phyloP scores from a whole-genome alignment of 2,888 invertebrate species.

The Agriotes lineatus region DNA sequence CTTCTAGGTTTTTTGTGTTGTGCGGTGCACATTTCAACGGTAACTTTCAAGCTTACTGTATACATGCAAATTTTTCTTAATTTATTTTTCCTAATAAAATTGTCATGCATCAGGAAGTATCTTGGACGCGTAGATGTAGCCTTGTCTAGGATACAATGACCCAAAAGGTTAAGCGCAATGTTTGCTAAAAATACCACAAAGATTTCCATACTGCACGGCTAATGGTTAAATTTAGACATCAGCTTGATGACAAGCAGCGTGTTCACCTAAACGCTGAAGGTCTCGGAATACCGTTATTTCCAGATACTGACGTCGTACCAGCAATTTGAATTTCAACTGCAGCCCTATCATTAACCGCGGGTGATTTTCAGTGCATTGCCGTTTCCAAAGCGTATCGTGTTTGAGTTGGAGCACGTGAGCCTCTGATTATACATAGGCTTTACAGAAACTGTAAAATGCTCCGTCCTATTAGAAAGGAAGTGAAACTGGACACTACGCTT shows the following conservation, averaged over 20 bases:
- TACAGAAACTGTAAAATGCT: slow-evolving; percentile 17
- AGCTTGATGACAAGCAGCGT: slow-evolving; percentile 1
- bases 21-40: too few relatives aligned
- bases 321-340: slow-evolving; percentile 39
- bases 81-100: too few relatives aligned
- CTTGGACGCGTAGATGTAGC: too few relatives aligned
- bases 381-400: slow-evolving; percentile 39
- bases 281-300: slow-evolving; percentile 31
- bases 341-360: slow-evolving; percentile 38
- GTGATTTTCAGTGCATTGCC: slow-evolving; percentile 42
- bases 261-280: slow-evolving; percentile 16
- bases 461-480: slow-evolving; percentile 13
- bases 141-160: slow-evolving; percentile 4
- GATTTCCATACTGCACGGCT: background rate
- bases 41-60: too few relatives aligned
- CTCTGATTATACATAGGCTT: slow-evolving; percentile 18
- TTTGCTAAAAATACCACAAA: background rate
- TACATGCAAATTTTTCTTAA: too few relatives aligned
- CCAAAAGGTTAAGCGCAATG: background rate
- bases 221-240: slow-evolving; percentile 14
- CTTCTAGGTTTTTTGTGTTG: too few relatives aligned
- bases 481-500: slow-evolving; percentile 24
- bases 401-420: slow-evolving; percentile 28
- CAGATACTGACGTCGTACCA: slow-evolving; percentile 14
- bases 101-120: too few relatives aligned